Conservation (phyloP, 2,888 invertebrate species). For the Trilocha varians region DNA sequence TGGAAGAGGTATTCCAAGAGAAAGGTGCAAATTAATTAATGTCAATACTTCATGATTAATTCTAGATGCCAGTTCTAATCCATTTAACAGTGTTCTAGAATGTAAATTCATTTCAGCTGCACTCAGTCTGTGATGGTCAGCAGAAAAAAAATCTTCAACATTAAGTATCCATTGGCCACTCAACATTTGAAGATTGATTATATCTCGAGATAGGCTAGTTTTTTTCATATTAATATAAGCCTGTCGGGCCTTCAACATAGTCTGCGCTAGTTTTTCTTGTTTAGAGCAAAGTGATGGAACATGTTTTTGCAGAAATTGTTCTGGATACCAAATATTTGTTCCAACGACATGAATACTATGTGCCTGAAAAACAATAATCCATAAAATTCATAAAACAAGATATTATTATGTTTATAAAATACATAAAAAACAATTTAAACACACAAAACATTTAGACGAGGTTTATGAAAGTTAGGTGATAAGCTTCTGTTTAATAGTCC, state of each 20-base stretch:
- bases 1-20: slow-evolving; percentile 82
- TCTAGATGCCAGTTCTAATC: slow-evolving; percentile 79
- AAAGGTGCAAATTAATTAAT: slow-evolving; percentile 79
- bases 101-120: slow-evolving; percentile 60
- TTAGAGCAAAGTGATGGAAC: slow-evolving; percentile 71
- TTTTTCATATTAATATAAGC: slow-evolving; percentile 72
- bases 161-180: slow-evolving; percentile 52
- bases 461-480: too few species aligned
- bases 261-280: slow-evolving; percentile 58
- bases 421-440: too few species aligned
- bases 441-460: too few species aligned
- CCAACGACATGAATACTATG: slow-evolving; percentile 86
- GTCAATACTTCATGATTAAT: slow-evolving; percentile 69
- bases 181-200: slow-evolving; percentile 50
- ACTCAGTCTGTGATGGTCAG: slow-evolving; percentile 44
- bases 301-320: slow-evolving; percentile 81
- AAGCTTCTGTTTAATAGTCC: too few species aligned
- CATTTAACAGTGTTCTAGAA: slow-evolving; percentile 62
- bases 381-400: too few species aligned
- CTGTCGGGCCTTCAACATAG: slow-evolving; percentile 67
- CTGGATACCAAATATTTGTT: slow-evolving; percentile 89
- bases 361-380: slow-evolving; percentile 71
- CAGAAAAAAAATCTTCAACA: slow-evolving; percentile 50
- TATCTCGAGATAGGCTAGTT: slow-evolving; percentile 76
- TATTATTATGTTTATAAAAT: too few species aligned